Evolutionary conservation across 2,113 vertebrate genomes (phyloP).

Genomic region (Smithornis capensis): DNA sequence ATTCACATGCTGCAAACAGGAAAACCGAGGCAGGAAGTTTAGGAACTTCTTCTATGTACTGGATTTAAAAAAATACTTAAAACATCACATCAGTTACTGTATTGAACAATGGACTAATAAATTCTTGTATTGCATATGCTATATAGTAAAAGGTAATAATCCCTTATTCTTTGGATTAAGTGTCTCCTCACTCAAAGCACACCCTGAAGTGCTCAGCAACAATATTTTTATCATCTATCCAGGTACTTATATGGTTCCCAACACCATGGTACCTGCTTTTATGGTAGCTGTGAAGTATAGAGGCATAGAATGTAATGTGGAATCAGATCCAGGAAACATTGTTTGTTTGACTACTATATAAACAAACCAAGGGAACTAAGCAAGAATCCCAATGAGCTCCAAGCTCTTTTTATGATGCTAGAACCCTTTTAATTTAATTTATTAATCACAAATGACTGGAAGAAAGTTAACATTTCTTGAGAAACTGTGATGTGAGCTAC

Average conservation of each 20-base stretch:
- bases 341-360: neutral
- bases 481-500: neutral
- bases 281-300: slow-evolving; percentile 23
- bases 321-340: neutral
- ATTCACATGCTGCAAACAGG: neutral
- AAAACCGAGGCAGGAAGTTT: neutral
- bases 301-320: neutral
- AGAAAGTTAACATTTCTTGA: neutral
- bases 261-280: slow-evolving; percentile 18
- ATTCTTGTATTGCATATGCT: slow-evolving; percentile 36
- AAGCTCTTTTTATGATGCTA: neutral
- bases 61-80: neutral
- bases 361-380: neutral
- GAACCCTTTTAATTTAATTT: neutral
- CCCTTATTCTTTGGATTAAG: slow-evolving; percentile 52
- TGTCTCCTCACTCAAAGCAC: slow-evolving; percentile 14
- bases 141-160: slow-evolving; percentile 57
- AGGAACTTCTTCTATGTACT: neutral
- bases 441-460: neutral
- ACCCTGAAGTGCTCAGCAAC: neutral
- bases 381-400: neutral
- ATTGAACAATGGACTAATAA: slow-evolving; percentile 21
- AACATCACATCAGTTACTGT: neutral
- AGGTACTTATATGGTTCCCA: slow-evolving; percentile 14
- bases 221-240: slow-evolving; percentile 27